Evolutionary conservation across 37 sponge, comb jelly and placozoan genomes (phyloP).

Genomic region (Chondrilla cf. caribensis): DNA sequence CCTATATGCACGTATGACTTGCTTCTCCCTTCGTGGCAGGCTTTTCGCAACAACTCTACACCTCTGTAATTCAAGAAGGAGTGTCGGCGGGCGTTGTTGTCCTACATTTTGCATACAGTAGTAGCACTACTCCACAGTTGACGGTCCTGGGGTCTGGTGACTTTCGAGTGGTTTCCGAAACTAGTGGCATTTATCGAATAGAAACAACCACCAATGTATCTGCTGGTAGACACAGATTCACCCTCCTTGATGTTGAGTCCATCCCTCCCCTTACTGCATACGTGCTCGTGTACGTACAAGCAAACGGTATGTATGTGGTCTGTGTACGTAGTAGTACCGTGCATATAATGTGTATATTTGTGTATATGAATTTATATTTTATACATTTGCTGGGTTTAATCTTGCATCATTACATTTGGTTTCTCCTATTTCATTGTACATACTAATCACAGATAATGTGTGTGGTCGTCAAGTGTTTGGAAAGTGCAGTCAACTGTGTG

Average conservation of each 20-base stretch:
- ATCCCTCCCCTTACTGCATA: not conserved
- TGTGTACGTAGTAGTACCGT: too few relatives aligned
- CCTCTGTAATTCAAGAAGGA: not conserved
- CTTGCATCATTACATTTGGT: too few relatives aligned
- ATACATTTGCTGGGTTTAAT: too few relatives aligned
- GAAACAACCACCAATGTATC: too few relatives aligned
- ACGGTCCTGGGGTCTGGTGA: not conserved
- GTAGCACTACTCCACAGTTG: not conserved
- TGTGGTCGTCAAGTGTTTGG: conserved; percentile 44
- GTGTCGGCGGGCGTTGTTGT: not conserved
- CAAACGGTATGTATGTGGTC: not conserved
- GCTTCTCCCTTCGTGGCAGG: not conserved
- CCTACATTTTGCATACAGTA: not conserved
- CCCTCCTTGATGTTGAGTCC: too few relatives aligned
- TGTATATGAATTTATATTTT: too few relatives aligned
- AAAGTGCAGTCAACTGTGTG: conserved; percentile 41
- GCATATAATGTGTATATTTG: not conserved
- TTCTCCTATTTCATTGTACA: too few relatives aligned
- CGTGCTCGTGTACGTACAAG: not conserved
- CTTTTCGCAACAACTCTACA: not conserved
- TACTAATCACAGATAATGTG: not conserved
- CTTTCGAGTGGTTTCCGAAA: not conserved
- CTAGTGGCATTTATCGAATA: too few relatives aligned
- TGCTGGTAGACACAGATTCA: too few relatives aligned
- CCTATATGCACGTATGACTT: too few relatives aligned